phyloP scores from a whole-genome alignment of 2,888 invertebrate species.

The Elysia crispata region DNA sequence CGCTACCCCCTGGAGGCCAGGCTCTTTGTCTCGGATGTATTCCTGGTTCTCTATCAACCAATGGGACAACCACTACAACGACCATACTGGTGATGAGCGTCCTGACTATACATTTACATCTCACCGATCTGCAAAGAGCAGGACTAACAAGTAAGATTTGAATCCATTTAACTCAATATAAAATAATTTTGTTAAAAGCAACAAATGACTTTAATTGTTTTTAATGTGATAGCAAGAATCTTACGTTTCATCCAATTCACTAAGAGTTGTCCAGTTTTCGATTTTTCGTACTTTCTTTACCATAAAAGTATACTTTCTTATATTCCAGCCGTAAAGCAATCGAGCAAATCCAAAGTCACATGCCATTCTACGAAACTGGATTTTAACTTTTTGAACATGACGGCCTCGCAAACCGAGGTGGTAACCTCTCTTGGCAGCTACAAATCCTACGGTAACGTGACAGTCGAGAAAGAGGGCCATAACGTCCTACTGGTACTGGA shows the following conservation, averaged over 20 bases:
- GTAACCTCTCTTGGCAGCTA: conserved; percentile 35
- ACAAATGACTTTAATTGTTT: too few relatives aligned
- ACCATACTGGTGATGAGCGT: conserved; percentile 12
- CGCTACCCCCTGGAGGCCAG: too few relatives aligned
- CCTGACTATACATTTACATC: neutral
- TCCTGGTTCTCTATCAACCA: neutral
- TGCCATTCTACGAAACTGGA: neutral
- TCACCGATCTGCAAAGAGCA: conserved; percentile 37
- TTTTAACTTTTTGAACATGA: neutral
- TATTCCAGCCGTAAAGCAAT: too few relatives aligned
- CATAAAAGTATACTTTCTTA: neutral
- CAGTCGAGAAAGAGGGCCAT: neutral
- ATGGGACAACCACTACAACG: neutral
- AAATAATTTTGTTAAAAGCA: too few relatives aligned
- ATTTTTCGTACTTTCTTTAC: neutral
- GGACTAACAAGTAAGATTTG: conserved; percentile 24
- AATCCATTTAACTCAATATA: too few relatives aligned
- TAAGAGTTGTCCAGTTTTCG: too few relatives aligned
- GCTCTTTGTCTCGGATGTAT: conserved; percentile 38
- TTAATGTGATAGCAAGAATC: too few relatives aligned
- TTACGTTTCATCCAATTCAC: too few relatives aligned
- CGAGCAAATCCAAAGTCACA: neutral
- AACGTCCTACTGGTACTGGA: conserved; percentile 56
- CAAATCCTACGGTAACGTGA: conserved; percentile 34
- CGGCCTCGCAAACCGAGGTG: neutral